These are phyloP conservation scores for Spisula subtruncata DNA, from an alignment of 2,888 invertebrate genomes.

Conservation along the genomic window DNA sequence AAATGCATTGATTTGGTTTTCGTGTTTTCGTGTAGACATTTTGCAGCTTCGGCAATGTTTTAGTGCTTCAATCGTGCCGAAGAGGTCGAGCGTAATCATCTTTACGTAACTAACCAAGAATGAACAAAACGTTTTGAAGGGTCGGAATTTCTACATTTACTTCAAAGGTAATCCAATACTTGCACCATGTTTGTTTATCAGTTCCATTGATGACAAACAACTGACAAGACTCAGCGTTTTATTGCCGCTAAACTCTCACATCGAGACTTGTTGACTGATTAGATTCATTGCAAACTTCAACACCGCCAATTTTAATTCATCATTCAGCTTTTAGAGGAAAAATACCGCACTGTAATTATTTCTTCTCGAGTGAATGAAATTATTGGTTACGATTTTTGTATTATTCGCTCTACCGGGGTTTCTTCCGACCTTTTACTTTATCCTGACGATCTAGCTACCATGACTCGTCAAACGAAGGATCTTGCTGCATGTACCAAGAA, in stretches of 20 bases:
- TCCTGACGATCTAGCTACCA: no score
- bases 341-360: not conserved
- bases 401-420: not conserved
- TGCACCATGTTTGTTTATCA: not conserved
- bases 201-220: not conserved
- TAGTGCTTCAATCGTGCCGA: no score
- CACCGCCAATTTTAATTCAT: not conserved
- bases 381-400: not conserved
- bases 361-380: not conserved
- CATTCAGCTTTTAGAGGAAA: not conserved
- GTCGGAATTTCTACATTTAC: not conserved
- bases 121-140: no score
- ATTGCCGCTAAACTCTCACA: not conserved
- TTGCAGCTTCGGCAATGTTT: no score
- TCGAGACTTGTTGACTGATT: constrained; percentile 12
- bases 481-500: no score
- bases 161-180: not conserved
- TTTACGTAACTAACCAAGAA: no score
- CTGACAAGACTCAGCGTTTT: not conserved
- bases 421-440: not conserved
- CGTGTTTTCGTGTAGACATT: no score
- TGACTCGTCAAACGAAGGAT: no score
- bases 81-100: no score
- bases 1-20: not conserved
- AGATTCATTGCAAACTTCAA: not conserved